A percentile compares a stretch with the other conserved stretches of the same genome.
phyloP scores from a whole-genome alignment of 1,140 invertebrate species.

The Brachionus rotundiformis region DNA sequence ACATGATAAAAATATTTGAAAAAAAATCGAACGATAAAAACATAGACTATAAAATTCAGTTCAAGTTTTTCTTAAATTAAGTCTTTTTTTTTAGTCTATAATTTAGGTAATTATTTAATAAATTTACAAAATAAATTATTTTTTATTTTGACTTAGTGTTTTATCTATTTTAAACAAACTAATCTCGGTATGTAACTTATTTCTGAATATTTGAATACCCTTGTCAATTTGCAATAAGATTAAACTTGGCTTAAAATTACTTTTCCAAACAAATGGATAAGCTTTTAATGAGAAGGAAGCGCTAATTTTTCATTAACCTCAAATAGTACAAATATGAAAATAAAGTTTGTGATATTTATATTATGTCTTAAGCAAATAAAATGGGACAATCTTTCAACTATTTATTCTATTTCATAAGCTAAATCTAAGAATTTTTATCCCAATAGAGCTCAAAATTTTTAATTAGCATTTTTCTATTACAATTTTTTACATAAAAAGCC shows the following conservation, averaged over 20 bases:
- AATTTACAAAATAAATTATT: no score
- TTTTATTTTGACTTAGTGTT: no score
- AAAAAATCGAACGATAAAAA: no score
- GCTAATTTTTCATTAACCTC: neutral
- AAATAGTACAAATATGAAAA: neutral
- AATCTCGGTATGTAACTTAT: no score
- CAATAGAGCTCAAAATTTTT: neutral
- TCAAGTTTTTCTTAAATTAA: no score
- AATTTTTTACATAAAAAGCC: neutral
- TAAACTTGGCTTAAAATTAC: neutral
- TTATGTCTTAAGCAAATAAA: neutral
- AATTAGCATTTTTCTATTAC: slow-evolving; percentile 16
- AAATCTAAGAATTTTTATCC: slow-evolving; percentile 9
- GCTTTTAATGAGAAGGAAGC: neutral
- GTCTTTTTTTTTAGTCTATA: no score
- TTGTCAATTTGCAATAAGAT: neutral
- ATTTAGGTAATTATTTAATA: no score
- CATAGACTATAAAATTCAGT: no score
- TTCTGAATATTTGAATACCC: no score
- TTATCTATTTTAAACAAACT: no score
- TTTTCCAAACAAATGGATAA: neutral
- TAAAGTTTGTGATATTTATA: slow-evolving; percentile 3
- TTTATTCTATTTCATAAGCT: neutral
- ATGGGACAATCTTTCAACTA: neutral
- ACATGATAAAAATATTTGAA: no score